phyloP scores from a whole-genome alignment of 2,797 vertebrate species.

The Coilia nasus region DNA sequence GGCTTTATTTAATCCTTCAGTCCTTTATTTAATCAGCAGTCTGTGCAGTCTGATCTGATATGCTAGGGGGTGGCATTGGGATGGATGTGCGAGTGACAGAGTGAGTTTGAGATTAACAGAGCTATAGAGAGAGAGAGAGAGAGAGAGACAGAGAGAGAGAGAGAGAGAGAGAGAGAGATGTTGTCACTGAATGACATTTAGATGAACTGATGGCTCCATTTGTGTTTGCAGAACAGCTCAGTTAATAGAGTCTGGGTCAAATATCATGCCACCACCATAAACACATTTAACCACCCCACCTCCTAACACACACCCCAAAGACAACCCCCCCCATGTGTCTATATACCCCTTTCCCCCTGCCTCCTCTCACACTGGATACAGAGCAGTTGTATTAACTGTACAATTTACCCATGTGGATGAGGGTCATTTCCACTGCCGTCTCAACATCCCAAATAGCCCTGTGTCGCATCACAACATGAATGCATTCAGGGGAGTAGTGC shows the following conservation, averaged over 20 bases:
- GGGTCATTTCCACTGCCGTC: neutral
- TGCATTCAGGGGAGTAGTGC: neutral
- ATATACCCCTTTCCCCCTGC: neutral
- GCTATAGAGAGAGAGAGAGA: neutral
- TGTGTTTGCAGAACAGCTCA: neutral
- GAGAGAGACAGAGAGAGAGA: neutral
- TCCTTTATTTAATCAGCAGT: constrained; percentile 46
- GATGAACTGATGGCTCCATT: constrained; percentile 26
- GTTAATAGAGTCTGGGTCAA: constrained; percentile 4
- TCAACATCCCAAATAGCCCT: neutral
- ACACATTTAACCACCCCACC: neutral
- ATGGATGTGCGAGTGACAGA: neutral
- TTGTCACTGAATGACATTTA: neutral
- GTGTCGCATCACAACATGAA: neutral
- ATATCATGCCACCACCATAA: neutral
- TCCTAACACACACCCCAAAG: neutral
- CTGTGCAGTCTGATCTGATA: constrained; percentile 25
- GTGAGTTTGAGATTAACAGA: neutral
- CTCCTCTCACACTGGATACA: neutral
- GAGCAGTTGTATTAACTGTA: neutral
- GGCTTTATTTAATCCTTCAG: constrained; percentile 17
- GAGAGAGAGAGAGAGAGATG: neutral
- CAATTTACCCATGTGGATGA: neutral
- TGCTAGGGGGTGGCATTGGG: neutral
- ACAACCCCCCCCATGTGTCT: neutral